phyloP scores from a whole-genome alignment of 1,140 invertebrate species.

The Trypoxylus dichotomus region DNA sequence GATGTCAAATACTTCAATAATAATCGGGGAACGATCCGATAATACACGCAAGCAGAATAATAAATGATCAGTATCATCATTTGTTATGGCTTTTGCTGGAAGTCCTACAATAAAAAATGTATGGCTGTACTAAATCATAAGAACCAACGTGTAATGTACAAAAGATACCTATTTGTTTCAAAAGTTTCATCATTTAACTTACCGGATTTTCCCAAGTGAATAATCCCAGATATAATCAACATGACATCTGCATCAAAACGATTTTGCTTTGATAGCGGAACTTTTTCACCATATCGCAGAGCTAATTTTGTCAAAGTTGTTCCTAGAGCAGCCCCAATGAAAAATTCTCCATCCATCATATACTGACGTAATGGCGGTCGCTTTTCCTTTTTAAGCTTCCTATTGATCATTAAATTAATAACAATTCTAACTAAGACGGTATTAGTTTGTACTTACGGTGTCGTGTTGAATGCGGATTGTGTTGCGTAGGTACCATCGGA shows the following conservation, averaged over 20 bases:
- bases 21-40: conserved; percentile 71
- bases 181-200: conserved; percentile 17
- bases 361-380: conserved; percentile 84
- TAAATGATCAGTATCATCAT: conserved; percentile 92
- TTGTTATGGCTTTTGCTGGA: conserved; percentile 79
- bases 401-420: conserved; percentile 38
- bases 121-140: no score
- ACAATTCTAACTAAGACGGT: background rate
- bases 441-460: conserved; percentile 59
- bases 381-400: conserved; percentile 66
- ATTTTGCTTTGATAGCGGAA: conserved; percentile 66
- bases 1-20: conserved; percentile 76
- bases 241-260: conserved; percentile 81
- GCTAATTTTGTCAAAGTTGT: conserved; percentile 91
- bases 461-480: conserved; percentile 92
- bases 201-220: conserved; percentile 82
- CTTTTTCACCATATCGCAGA: conserved; percentile 67
- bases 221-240: conserved; percentile 84
- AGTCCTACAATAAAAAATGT: conserved; percentile 55
- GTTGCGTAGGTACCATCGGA: conserved; percentile 99
- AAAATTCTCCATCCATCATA: conserved; percentile 94
- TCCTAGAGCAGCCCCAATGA: conserved; percentile 89
- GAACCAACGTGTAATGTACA: no score
- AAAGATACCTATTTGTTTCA: no score
- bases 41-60: conserved; percentile 80